phyloP scores from a whole-genome alignment of 2,113 vertebrate genomes.

The Eretmochelys imbricata region DNA sequence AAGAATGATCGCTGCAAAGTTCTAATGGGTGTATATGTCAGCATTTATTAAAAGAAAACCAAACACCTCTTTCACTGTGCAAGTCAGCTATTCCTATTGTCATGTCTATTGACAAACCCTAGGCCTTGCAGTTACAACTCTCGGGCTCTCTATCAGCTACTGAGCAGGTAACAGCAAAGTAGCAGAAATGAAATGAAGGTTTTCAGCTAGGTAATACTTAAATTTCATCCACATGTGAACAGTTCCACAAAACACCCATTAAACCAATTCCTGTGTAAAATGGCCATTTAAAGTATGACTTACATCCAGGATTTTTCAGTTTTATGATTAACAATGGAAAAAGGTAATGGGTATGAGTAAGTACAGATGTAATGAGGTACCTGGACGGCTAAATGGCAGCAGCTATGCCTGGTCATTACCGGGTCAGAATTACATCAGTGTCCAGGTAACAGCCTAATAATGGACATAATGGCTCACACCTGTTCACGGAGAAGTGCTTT shows the following conservation, averaged over 20 bases:
- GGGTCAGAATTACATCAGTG: not conserved
- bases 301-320: not conserved
- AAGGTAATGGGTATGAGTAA: not conserved
- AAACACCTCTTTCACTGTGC: not conserved
- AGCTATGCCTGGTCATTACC: not conserved
- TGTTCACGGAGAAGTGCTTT: not conserved
- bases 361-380: not conserved
- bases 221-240: not conserved
- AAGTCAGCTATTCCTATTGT: not conserved
- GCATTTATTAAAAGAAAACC: not conserved
- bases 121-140: rapidly evolving
- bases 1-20: not conserved
- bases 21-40: rapidly evolving
- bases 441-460: not conserved
- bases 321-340: not conserved
- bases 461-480: not conserved
- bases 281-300: not conserved
- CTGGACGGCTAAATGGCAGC: not conserved
- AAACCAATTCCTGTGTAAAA: not conserved
- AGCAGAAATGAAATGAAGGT: not conserved
- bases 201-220: not conserved
- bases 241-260: not conserved
- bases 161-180: not conserved
- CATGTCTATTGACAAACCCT: rapidly evolving
- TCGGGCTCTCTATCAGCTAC: not conserved